Base-by-base conservation (phyloP, 2,888 invertebrate species). In the Dorcus hopei region DNA sequence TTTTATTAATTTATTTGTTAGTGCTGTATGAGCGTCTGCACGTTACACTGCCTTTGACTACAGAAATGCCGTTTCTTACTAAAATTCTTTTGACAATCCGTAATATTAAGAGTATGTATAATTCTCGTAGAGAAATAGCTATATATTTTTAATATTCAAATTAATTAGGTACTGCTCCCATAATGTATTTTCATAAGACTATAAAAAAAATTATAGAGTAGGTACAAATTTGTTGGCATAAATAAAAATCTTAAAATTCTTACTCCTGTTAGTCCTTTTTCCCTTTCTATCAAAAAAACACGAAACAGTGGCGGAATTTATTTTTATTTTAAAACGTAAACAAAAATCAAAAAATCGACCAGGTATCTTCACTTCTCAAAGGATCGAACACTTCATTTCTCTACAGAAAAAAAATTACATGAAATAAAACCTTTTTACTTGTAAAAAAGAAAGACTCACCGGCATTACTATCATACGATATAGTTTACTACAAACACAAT, bases 101-200 rank as follows among this genome's bases (percentile, higher is more conserved):
- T 45, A 45, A 45, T 45, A 45, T 45, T 45, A 45, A 45, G 45
- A 11, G 45, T 45, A 11, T 19, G 45, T 45, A 9, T 45, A 45
- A 16, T 45, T 45, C 45, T 45, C 14, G 45, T 45, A 45, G 45
- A 45, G 45, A 45, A 45, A 45, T 45, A 45, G 23, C n/a, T 45
- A 45, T 45, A 45, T 45, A 45, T 45, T 45, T 45, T 45, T 45
- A 45, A 45, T 45, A 45, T 16, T 45, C 45, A 45, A 19, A 9
- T 33, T 33, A 33, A 33, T 45, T 45, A 11, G 45, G 4, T 45
- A 45, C 14, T 45, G 48, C 52, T 56, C 45, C 19, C 49, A 43
- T 56, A 56, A 53, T 59, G 59, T 59, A 59, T 59, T 59, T 59
- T 59, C 59, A 51, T 59, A 59, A 56, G 45, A 38, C 38, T 33